Conservation (phyloP, 2,888 invertebrate genomes). For the Cerceris rybyensis region DNA sequence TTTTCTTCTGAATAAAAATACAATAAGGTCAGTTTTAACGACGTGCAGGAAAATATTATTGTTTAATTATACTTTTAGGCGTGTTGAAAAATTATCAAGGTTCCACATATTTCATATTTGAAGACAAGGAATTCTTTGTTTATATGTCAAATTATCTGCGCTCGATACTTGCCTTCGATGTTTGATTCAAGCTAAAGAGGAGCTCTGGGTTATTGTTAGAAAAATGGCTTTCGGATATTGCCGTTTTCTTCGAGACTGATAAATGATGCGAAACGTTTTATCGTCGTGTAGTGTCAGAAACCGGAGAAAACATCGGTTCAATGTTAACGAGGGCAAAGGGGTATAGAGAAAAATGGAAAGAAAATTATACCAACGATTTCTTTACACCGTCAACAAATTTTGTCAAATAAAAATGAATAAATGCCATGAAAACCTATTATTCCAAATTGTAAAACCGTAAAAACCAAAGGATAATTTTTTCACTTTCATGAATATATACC, state of each 20-base stretch:
- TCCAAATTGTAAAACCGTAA: too few species aligned
- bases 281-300: constrained; percentile 7
- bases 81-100: background rate
- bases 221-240: constrained; percentile 31
- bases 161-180: background rate
- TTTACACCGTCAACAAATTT: background rate
- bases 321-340: constrained; percentile 3
- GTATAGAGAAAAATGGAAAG: background rate
- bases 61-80: background rate
- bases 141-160: background rate
- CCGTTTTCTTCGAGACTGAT: constrained; percentile 20
- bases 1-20: too few species aligned
- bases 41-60: too few species aligned
- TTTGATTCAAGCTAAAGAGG: background rate
- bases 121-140: background rate
- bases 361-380: background rate
- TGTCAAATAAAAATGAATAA: background rate
- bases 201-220: background rate
- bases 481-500: too few species aligned
- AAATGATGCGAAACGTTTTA: constrained; percentile 29
- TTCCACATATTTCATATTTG: background rate
- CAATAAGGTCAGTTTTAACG: too few species aligned
- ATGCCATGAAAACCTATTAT: too few species aligned
- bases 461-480: too few species aligned
- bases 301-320: background rate